Evolutionary conservation across 1,140 invertebrate species (phyloP), one percentile per base, ranked within the genome.

Genomic region (Lepidurus arcticus): DNA sequence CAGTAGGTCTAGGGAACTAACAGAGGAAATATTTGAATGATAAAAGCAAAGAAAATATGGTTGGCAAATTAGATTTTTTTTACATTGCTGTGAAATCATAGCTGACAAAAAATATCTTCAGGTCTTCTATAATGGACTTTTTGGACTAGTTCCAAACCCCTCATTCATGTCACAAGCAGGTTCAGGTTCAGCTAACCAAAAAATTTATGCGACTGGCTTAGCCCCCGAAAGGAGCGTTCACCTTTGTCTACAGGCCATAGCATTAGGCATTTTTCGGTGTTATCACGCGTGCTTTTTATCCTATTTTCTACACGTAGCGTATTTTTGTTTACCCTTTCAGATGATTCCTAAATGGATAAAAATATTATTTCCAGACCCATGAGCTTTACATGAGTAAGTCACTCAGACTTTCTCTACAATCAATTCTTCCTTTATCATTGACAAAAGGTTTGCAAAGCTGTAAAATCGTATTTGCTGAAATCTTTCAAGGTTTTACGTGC

Each of bases 31-130:
- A n/a, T 24, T 74, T 16, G 10, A 13, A 73, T 10, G 44, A 74
- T 11, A 73, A 13, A n/a, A 79, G 10, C 16, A 78, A 73, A 16
- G 11, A 73, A 43, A 74, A 34, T 16, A 79, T 65, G 11, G 47
- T 7, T n/a, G 44, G 0, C 16, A 79, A 78, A 75, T 26, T 73
- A 24, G 21, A 73, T 16, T 73, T 24, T 73, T 73, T 73, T 73
- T 24, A 24, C 65, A 73, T 73, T 5, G 21, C 21, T n/a, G 21
- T 2, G 3, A 34, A 34, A 34, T 34, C 34, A 34, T 34, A 34
- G 34, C 34, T 3, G 34, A 34, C 34, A 34, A 34, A 34, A 3
- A 34, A 34, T 4, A 34, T 3, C 3, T 34, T 34, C 34, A 34
- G 34, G 34, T 34, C 34, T n/a, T 73, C 65, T 73, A 73, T n/a